Base-by-base conservation (phyloP, 2,888 invertebrate genomes). In the Agriopis aurantiaria region DNA sequence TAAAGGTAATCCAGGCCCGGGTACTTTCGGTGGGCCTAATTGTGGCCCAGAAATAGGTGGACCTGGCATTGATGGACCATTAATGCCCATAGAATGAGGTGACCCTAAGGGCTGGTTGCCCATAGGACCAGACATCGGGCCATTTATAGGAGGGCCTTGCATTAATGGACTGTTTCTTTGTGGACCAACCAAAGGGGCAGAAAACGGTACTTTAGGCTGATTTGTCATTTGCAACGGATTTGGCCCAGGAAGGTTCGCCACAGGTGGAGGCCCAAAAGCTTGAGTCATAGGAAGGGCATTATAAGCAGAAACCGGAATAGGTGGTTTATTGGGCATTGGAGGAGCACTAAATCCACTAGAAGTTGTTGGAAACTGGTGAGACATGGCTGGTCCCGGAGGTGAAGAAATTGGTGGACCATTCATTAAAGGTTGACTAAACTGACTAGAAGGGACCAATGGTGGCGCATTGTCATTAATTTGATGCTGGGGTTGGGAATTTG, bases 381-480 rank as follows among this genome's bases (percentile, higher is more conserved):
- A 68, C 68, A 78, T 64, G 12, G 48, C 23, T 43, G 70, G 66
- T 53, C 58, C 53, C 17, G 57, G 41, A 23, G 62, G 58, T 67
- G 61, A 51, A 14, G 65, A 45, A 55, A 77, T 69, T n/a, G 75
- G 82, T 64, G 91, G 93, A n/a, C 92, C 92, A 86, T 92, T 94
- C 17, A 87, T 71, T 49, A 88, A 73, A 72, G 90, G 86, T 80
- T 90, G 91, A 75, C 79, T 88, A 74, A 81, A 84, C 78, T 91
- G 92, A 92, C 91, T 93, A 92, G 93, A 91, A 70, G 93, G 80
- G 77, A 90, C 82, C 63, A 93, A 88, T 72, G 93, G 91, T 74
- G 93, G 91, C 73, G 91, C 84, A 87, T 90, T 94, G 74, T 92
- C 89, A 85, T 94, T 94, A 33, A 94, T 91, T 80, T 92, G 93